Evolutionary conservation across 2,113 vertebrate species (phyloP).

Genomic region (Gopherus flavomarginatus): DNA sequence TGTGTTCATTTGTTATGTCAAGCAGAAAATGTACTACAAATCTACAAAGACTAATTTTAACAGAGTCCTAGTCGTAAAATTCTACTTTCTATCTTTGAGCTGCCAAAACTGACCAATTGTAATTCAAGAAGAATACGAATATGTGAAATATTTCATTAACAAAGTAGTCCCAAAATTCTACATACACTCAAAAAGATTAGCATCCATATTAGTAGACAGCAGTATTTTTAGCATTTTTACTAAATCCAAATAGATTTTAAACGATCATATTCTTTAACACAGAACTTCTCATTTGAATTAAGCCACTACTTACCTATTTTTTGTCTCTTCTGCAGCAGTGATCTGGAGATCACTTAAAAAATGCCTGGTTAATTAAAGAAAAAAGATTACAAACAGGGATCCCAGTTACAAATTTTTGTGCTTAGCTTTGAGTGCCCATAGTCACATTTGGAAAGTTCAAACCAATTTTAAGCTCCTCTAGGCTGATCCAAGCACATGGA

Average conservation of each 20-base stretch:
- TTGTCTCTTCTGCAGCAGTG: not conserved
- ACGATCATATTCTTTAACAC: not conserved
- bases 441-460: accelerated
- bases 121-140: not conserved
- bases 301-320: not conserved
- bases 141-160: not conserved
- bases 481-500: not conserved
- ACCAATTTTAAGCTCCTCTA: not conserved
- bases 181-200: not conserved
- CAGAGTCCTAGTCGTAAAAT: not conserved
- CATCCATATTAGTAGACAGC: too few relatives aligned
- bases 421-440: not conserved
- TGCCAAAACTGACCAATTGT: not conserved
- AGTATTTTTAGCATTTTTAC: not conserved
- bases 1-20: slow-evolving; percentile 15
- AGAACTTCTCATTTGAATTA: not conserved
- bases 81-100: not conserved
- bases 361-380: not conserved
- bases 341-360: not conserved
- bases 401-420: accelerated
- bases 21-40: not conserved
- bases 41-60: slow-evolving; percentile 11
- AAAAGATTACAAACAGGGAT: not conserved
- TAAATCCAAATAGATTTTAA: not conserved
- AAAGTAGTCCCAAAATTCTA: not conserved